A percentile compares a stretch with the other conserved stretches of the same genome.
Conservation (phyloP, 2,888 invertebrate species). For the Watsonalla binaria region DNA sequence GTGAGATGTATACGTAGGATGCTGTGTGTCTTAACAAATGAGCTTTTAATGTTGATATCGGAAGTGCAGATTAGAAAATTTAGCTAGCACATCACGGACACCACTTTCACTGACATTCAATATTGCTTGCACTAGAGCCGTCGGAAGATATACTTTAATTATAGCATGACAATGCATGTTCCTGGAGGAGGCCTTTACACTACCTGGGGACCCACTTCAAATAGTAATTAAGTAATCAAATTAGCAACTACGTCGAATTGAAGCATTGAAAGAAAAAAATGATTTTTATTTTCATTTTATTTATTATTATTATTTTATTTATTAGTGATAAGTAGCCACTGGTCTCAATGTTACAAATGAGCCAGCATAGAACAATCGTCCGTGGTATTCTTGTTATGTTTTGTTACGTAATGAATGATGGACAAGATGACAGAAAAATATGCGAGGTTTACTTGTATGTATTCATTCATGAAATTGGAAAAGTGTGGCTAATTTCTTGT, state of each 20-base stretch:
- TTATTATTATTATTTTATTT: no score
- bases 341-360: background rate
- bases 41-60: slow-evolving; percentile 32
- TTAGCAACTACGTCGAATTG: no score
- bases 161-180: background rate
- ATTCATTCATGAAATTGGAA: slow-evolving; percentile 2
- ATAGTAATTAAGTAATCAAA: no score
- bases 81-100: slow-evolving; percentile 40
- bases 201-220: no score
- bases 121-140: slow-evolving; percentile 1
- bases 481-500: slow-evolving; percentile 5
- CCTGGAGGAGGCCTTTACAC: no score
- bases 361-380: background rate
- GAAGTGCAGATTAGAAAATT: slow-evolving; percentile 58
- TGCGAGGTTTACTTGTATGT: slow-evolving; percentile 7
- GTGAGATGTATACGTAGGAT: background rate
- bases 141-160: background rate
- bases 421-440: slow-evolving; percentile 2
- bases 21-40: slow-evolving; percentile 9
- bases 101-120: slow-evolving; percentile 66
- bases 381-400: background rate
- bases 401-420: background rate
- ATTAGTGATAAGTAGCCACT: no score
- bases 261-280: no score
- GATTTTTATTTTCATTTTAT: no score